phyloP scores from a whole-genome alignment of 2,113 vertebrate genomes.

The Oncorhynchus tshawytscha region DNA sequence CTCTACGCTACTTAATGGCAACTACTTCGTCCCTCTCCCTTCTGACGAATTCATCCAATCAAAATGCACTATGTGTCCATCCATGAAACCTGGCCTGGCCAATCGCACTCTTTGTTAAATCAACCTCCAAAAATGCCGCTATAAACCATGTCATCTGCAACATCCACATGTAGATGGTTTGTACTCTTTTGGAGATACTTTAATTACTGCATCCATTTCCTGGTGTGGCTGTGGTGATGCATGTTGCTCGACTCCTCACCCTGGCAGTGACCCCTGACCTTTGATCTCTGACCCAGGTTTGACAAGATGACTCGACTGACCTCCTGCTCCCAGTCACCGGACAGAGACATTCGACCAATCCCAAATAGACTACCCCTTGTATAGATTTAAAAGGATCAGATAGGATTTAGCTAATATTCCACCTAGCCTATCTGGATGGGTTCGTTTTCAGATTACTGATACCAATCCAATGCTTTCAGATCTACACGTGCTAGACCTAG shows the following conservation, averaged over 20 bases:
- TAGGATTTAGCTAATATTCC: too few relatives aligned
- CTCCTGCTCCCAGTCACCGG: background rate
- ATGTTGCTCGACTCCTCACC: slow-evolving; percentile 60
- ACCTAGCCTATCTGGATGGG: too few relatives aligned
- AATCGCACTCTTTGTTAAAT: slow-evolving; percentile 82
- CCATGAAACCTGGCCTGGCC: slow-evolving; percentile 86
- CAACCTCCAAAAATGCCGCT: slow-evolving; percentile 84
- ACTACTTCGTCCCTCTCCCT: slow-evolving; percentile 68
- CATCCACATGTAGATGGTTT: slow-evolving; percentile 95
- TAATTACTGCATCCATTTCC: slow-evolving; percentile 76
- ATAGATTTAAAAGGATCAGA: too few relatives aligned
- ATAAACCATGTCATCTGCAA: slow-evolving; percentile 88
- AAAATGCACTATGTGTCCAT: slow-evolving; percentile 96
- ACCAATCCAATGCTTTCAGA: background rate
- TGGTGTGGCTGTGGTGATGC: slow-evolving; percentile 59
- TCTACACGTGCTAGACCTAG: too few relatives aligned
- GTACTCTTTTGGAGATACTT: slow-evolving; percentile 81
- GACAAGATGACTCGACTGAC: slow-evolving; percentile 5
- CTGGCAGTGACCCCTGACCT: slow-evolving; percentile 16
- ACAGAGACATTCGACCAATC: background rate
- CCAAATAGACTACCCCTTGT: too few relatives aligned
- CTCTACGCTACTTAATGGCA: slow-evolving; percentile 81
- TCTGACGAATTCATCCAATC: slow-evolving; percentile 89
- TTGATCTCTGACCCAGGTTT: slow-evolving; percentile 31
- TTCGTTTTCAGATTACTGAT: background rate